Conservation (phyloP, 1,140 invertebrate species). For the Hyles euphorbiae region DNA sequence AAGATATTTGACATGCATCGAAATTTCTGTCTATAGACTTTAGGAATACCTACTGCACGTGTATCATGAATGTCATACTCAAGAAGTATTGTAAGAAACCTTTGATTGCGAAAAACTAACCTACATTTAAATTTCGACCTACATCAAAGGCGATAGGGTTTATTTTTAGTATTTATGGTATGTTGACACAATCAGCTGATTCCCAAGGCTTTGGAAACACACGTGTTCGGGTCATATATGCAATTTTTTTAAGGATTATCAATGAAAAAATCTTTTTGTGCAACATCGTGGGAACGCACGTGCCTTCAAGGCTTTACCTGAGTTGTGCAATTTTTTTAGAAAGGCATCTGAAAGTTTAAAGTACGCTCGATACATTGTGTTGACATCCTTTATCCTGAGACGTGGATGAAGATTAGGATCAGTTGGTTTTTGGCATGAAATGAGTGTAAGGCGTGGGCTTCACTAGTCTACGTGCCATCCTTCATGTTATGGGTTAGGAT, state of each 20-base stretch:
- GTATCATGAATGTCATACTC: too few relatives aligned
- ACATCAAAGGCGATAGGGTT: constrained; percentile 1
- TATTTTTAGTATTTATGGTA: background rate
- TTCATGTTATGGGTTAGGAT: too few relatives aligned
- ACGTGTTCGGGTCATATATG: constrained; percentile 54
- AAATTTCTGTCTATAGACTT: too few relatives aligned
- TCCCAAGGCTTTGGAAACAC: constrained; percentile 48
- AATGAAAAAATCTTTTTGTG: constrained; percentile 52
- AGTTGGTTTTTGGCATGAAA: too few relatives aligned
- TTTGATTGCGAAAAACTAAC: background rate
- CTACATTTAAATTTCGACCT: background rate
- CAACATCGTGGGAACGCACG: constrained; percentile 63
- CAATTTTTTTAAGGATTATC: constrained; percentile 48
- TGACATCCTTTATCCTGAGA: too few relatives aligned
- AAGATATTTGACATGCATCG: too few relatives aligned
- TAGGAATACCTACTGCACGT: too few relatives aligned
- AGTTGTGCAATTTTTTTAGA: constrained; percentile 29
- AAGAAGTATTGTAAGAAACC: background rate
- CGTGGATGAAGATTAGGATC: too few relatives aligned
- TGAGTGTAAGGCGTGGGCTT: too few relatives aligned
- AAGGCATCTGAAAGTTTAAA: constrained; percentile 7
- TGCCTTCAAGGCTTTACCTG: constrained; percentile 45
- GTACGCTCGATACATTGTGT: too few relatives aligned
- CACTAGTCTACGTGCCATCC: too few relatives aligned
- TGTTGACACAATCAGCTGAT: constrained; percentile 54